phyloP scores from a whole-genome alignment of 2,888 invertebrate species.

The Spodoptera picta region DNA sequence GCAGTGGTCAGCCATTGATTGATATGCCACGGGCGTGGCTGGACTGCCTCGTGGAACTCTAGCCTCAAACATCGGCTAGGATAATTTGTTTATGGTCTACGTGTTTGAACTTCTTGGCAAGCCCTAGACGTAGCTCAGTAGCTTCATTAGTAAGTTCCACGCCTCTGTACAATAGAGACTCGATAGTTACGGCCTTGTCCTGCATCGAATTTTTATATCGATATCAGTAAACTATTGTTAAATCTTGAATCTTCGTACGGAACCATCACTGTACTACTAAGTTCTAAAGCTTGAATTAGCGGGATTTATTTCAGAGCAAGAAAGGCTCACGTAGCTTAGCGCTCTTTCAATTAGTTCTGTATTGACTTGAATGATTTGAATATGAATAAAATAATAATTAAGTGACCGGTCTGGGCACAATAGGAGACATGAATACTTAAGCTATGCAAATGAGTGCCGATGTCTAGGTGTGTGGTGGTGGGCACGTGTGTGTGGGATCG shows the following conservation, averaged over 20 bases:
- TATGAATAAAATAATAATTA: slow-evolving; percentile 47
- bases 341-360: slow-evolving; percentile 20
- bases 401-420: slow-evolving; percentile 27
- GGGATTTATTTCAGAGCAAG: slow-evolving; percentile 7
- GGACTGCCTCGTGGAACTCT: slow-evolving; percentile 42
- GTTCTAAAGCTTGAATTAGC: slow-evolving; percentile 18
- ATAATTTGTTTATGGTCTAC: slow-evolving; percentile 61
- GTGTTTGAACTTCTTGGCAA: slow-evolving; percentile 32
- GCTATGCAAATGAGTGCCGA: slow-evolving; percentile 42
- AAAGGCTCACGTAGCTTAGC: neutral
- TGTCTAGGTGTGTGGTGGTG: slow-evolving; percentile 14
- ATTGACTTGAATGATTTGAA: slow-evolving; percentile 35
- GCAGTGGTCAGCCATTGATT: slow-evolving; percentile 64
- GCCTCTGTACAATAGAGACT: slow-evolving; percentile 1
- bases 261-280: too few relatives aligned
- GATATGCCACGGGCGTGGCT: slow-evolving; percentile 62
- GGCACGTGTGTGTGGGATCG: slow-evolving; percentile 47
- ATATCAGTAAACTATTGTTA: too few relatives aligned
- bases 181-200: slow-evolving; percentile 4
- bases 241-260: too few relatives aligned
- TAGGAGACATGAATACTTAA: slow-evolving; percentile 26
- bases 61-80: slow-evolving; percentile 35
- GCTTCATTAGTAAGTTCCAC: neutral
- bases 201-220: slow-evolving; percentile 6
- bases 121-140: slow-evolving; percentile 15